Evolutionary conservation across 37 sponge, comb jelly and placozoan genomes (phyloP).

Genomic region (Spongia lamella): DNA sequence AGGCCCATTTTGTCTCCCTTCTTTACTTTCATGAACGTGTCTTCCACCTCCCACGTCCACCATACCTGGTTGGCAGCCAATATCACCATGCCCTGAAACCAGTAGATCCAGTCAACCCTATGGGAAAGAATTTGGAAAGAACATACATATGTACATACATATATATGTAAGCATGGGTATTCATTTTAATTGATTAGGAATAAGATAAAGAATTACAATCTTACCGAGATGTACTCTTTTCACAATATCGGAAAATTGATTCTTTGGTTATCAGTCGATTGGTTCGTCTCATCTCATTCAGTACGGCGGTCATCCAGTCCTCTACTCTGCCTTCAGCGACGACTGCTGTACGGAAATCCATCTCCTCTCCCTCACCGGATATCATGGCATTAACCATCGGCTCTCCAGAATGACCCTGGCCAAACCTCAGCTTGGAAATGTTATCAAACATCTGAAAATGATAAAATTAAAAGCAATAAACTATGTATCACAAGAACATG

Average conservation of each 20-base stretch:
- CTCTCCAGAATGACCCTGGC: conserved; percentile 69
- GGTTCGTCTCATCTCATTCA: conserved; percentile 94
- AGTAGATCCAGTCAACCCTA: conserved; percentile 95
- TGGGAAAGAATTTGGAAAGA: not conserved
- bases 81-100: conserved; percentile 98
- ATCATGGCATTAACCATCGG: conserved; percentile 89
- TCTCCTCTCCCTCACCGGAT: conserved; percentile 93
- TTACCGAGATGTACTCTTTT: conserved; percentile 64
- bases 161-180: no score
- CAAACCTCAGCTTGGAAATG: conserved; percentile 88
- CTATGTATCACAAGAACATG: no score
- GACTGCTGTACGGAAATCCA: conserved; percentile 86
- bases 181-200: no score
- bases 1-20: conserved; percentile 98
- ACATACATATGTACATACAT: conserved; percentile 16
- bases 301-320: conserved; percentile 99
- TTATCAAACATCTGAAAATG: conserved; percentile 95
- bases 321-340: conserved; percentile 96
- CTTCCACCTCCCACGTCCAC: conserved; percentile 99
- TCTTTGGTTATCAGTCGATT: conserved; percentile 95
- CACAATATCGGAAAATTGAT: conserved; percentile 81
- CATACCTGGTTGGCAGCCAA: conserved; percentile 96
- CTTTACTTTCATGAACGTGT: conserved; percentile 95
- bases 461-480: not conserved
- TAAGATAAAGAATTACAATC: no score